Conservation (phyloP, 2,888 invertebrate species). For the Halictus quadricinctus region DNA sequence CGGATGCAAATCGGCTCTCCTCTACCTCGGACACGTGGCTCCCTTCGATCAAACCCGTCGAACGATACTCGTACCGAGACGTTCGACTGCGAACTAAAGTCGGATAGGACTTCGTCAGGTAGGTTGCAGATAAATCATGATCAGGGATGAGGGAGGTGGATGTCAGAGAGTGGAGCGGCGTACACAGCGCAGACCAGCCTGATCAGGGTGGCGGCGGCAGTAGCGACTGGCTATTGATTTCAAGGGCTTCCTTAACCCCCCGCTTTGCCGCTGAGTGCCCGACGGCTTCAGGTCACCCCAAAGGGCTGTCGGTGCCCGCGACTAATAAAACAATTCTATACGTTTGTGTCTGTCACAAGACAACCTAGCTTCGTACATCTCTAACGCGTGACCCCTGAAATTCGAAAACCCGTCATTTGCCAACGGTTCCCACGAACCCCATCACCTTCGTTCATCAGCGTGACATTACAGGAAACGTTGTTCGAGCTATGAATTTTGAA, state of each 20-base stretch:
- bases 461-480: not conserved
- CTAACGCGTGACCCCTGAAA: not conserved
- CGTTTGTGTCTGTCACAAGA: constrained; percentile 23
- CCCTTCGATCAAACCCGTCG: constrained; percentile 17
- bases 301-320: constrained; percentile 74
- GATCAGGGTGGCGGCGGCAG: constrained; percentile 79
- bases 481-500: not conserved
- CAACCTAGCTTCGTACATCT: not conserved
- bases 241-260: constrained; percentile 81
- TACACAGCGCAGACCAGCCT: constrained; percentile 77
- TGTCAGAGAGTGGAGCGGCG: constrained; percentile 72
- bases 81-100: constrained; percentile 66
- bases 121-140: constrained; percentile 68
- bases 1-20: constrained; percentile 6
- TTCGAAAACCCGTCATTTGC: not conserved
- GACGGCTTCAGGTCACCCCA: constrained; percentile 78
- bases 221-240: constrained; percentile 82
- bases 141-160: constrained; percentile 60
- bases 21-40: constrained; percentile 35
- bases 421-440: not conserved
- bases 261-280: constrained; percentile 75
- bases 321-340: constrained; percentile 68
- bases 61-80: constrained; percentile 55
- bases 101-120: constrained; percentile 53
- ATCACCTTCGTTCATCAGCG: not conserved